phyloP scores from a whole-genome alignment of 2,888 invertebrate genomes.

The Emmelina monodactyla region DNA sequence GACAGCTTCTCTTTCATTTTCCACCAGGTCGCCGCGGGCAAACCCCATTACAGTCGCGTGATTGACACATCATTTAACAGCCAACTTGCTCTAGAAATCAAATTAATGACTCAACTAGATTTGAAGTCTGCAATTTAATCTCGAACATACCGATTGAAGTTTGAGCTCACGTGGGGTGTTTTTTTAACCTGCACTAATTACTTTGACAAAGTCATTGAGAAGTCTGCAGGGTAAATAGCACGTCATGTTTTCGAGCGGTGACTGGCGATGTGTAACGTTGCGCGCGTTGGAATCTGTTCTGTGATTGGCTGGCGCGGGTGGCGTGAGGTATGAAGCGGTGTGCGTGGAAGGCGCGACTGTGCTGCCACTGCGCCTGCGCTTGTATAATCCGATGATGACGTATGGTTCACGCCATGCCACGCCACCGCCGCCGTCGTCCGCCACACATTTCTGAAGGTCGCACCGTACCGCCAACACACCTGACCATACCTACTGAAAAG shows the following conservation, averaged over 20 bases:
- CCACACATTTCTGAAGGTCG: conserved; percentile 19
- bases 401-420: conserved; percentile 24
- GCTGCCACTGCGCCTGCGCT: conserved; percentile 34
- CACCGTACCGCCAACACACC: too few relatives aligned
- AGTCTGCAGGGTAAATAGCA: too few relatives aligned
- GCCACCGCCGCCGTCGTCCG: conserved; percentile 19
- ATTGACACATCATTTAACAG: conserved; percentile 18
- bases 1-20: conserved; percentile 20
- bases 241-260: conserved; percentile 3
- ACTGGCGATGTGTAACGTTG: conserved; percentile 22
- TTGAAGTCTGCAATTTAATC: too few relatives aligned
- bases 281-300: conserved; percentile 17
- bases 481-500: too few relatives aligned
- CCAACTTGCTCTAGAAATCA: conserved; percentile 8
- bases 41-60: conserved; percentile 20
- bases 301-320: conserved; percentile 45
- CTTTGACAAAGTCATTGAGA: too few relatives aligned
- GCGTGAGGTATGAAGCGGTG: conserved; percentile 34
- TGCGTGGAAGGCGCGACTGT: conserved; percentile 21
- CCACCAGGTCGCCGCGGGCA: conserved; percentile 19
- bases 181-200: too few relatives aligned
- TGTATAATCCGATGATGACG: conserved; percentile 13
- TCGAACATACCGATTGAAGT: too few relatives aligned
- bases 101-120: too few relatives aligned
- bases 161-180: too few relatives aligned